Evolutionary conservation across 2,797 vertebrate species (phyloP), one percentile per base, ranked within the genome.

Genomic region (Luscinia megarhynchos): DNA sequence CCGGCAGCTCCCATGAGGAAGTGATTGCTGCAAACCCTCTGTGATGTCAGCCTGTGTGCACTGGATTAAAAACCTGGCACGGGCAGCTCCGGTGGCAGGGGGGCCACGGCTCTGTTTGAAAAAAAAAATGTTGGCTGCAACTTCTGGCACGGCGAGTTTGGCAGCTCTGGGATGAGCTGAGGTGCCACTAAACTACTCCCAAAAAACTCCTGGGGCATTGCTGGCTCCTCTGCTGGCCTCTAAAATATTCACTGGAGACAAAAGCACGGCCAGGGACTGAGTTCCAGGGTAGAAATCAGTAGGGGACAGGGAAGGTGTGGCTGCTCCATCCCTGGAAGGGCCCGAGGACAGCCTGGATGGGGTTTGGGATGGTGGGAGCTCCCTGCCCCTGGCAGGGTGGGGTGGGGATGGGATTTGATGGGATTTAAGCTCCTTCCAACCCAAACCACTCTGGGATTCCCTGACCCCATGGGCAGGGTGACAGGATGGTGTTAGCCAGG

Each of bases 281-380:
- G 30, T 4, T 14, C 9, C 13, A 50, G 36, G 70, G 9, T 0
- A 38, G 20, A 6, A 15, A 15, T 3, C 54, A 5, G 2, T 0
- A n/a, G 5, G 38, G 55, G 6, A 34, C 10, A 2, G 32, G 51
- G 27, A 9, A 36, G 58, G 18, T 18, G n/a, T 2, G 57, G 7
- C 30, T 77, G 57, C 24, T 4, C 38, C 63, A 16, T 0, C 29
- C 41, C 48, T 46, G 63, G 8, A 11, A 16, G 24, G 1, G 64
- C 2, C 55, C 57, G 7, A 20, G 51, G 41, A 7, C 6, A 19
- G 41, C 15, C 1, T 29, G 80, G 57, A 21, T 7, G 57, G 45
- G 21, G 6, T 20, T 32, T 8, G 57, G 46, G 11, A 12, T 0
- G 5, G 27, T 0, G 15, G 30, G 4, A 63, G 68, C 17, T 45